These are phyloP conservation scores for Sepioteuthis lessoniana DNA, from an alignment of 2,888 invertebrate species.

Conservation along the genomic window DNA sequence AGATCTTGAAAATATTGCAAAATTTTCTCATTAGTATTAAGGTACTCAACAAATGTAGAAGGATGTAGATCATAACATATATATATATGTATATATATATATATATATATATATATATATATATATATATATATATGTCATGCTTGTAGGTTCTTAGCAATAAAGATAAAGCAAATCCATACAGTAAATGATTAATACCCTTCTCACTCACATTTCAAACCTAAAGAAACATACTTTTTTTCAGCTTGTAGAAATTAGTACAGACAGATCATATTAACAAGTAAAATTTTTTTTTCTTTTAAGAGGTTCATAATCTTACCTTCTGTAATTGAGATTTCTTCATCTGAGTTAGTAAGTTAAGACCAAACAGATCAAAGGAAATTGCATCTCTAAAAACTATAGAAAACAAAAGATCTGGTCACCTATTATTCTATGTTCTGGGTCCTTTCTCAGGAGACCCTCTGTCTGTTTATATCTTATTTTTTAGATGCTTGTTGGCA, in stretches of 20 bases:
- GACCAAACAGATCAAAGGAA: not conserved
- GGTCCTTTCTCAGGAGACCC: not conserved
- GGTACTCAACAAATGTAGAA: no score
- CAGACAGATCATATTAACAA: not conserved
- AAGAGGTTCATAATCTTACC: constrained; percentile 4
- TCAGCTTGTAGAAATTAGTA: not conserved
- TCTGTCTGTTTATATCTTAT: not conserved
- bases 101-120: no score
- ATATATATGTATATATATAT: no score
- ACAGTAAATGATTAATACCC: no score
- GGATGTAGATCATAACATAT: no score
- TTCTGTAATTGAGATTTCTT: not conserved
- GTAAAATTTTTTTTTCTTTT: not conserved
- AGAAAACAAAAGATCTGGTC: not conserved
- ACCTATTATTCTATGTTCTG: not conserved
- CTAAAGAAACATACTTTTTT: not conserved
- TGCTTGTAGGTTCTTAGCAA: no score
- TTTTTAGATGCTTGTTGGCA: not conserved
- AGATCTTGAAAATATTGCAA: no score
- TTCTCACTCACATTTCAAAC: not conserved
- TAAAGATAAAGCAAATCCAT: no score
- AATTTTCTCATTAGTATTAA: no score
- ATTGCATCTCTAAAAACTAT: not conserved
- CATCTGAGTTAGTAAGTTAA: not conserved
- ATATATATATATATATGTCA: no score